These are phyloP conservation scores for Latheticus oryzae DNA, from an alignment of 2,888 invertebrate species.

Conservation along the genomic window DNA sequence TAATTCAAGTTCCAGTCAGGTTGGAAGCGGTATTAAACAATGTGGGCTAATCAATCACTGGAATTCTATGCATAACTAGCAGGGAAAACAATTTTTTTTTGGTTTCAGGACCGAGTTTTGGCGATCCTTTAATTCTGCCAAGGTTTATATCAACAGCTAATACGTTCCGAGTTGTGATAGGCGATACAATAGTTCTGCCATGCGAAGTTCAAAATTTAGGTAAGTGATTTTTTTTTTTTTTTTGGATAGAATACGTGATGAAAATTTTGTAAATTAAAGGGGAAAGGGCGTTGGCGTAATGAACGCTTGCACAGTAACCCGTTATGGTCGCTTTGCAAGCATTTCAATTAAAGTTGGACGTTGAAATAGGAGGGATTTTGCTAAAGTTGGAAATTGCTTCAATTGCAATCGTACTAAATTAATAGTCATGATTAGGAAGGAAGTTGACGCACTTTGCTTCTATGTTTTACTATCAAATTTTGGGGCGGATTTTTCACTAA, in stretches of 20 bases:
- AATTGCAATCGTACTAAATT: conserved; percentile 40
- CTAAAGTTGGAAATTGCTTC: conserved; percentile 46
- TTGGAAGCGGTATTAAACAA: conserved; percentile 43
- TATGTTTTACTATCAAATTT: no score
- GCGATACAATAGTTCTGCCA: conserved; percentile 81
- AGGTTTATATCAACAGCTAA: conserved; percentile 81
- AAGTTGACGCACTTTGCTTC: conserved; percentile 11
- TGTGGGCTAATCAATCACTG: conserved; percentile 49
- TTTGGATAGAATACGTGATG: background rate
- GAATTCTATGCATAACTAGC: conserved; percentile 22
- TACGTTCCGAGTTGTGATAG: conserved; percentile 81
- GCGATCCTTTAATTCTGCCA: conserved; percentile 61
- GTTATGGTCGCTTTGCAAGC: conserved; percentile 42
- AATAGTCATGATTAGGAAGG: conserved; percentile 35
- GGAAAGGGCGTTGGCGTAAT: conserved; percentile 37
- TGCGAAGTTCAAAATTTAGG: conserved; percentile 86
- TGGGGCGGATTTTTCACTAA: no score
- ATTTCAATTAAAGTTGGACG: conserved; percentile 46
- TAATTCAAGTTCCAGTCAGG: conserved; percentile 46
- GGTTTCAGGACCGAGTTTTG: conserved; percentile 27
- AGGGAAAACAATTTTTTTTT: conserved; percentile 16
- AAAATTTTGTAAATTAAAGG: conserved; percentile 27
- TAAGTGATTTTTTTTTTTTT: conserved; percentile 63
- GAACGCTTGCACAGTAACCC: conserved; percentile 32
- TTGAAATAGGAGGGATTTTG: conserved; percentile 46